Conservation (phyloP, 2,888 invertebrate genomes). For the Sclerodermus sp. region DNA sequence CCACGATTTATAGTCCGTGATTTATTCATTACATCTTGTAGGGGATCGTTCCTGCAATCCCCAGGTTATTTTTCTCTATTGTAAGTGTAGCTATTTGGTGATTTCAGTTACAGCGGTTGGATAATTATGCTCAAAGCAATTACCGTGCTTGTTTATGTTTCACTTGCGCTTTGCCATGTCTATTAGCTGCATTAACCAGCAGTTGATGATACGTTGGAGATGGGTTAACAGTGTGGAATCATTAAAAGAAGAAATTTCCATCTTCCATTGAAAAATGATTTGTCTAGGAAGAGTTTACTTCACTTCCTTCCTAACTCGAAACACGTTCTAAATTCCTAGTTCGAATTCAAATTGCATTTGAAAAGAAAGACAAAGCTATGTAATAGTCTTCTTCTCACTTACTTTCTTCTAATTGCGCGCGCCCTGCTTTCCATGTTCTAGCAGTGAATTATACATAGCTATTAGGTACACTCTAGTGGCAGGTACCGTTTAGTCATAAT, state of each 20-base stretch:
- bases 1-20: background rate
- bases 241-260: constrained; percentile 2
- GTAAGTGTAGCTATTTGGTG: background rate
- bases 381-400: background rate
- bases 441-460: no score
- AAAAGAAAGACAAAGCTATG: background rate
- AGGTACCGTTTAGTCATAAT: no score
- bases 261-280: background rate
- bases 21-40: background rate
- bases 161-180: constrained; percentile 22
- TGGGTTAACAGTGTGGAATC: constrained; percentile 19
- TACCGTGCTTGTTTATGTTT: constrained; percentile 13
- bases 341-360: background rate
- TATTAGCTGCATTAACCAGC: constrained; percentile 18
- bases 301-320: background rate
- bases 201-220: constrained; percentile 1
- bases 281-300: background rate
- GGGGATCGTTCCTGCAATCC: background rate
- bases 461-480: no score
- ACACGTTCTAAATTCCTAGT: background rate
- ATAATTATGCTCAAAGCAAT: constrained; percentile 16
- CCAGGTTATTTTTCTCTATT: background rate
- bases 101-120: constrained; percentile 4
- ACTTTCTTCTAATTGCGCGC: background rate
- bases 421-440: no score